Base-by-base conservation (phyloP, 2,888 invertebrate species). In the Operophtera brumata region DNA sequence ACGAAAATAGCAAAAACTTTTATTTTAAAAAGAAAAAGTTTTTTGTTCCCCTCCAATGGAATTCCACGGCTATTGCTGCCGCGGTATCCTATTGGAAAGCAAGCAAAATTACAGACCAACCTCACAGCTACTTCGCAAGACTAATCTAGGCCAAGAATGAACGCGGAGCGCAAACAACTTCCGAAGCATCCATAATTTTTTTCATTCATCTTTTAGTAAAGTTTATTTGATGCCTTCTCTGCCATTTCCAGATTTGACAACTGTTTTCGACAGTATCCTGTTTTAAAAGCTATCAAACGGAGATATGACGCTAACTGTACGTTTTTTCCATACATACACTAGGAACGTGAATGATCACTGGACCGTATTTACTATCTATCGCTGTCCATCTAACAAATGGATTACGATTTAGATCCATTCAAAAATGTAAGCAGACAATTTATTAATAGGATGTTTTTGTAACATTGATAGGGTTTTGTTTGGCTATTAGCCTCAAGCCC, bases 331-430 rank as follows among this genome's bases (percentile, higher is more conserved):
- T 30, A 20, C 34, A 13, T 6, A 26, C 13, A 13, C 20, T 36
- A 10, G 32, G 12, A 32, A 54, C 26, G 32, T 32, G 30, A 50
- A 44, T 50, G 50, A 44, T 37, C 13, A 26, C 43, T 25, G 30
- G 13, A 13, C 8, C 9, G 36, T 12, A 42, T 37, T 37, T 42
- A 28, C 46, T 42, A 50, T 52, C 43, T 52, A 41, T 47, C 41
- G 28, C 8, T 41, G 42, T 43, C 40, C 32, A 40, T 54, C 42
- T 26, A 50, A 46, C 49, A 50, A 50, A 55, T 43, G 42, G 55
- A 12, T 37, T 50, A 34, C 50, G 14, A 50, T 50, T 55, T 47
- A 39, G 42, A 47, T 25, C 42, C 49, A 32, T 12, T 50, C 8
- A 34, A 34, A 46, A 50, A 39, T 34, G 34, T 44, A 30, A 36